phyloP scores from a whole-genome alignment of 1,140 invertebrate genomes.

The Dolichoris vasculosae region DNA sequence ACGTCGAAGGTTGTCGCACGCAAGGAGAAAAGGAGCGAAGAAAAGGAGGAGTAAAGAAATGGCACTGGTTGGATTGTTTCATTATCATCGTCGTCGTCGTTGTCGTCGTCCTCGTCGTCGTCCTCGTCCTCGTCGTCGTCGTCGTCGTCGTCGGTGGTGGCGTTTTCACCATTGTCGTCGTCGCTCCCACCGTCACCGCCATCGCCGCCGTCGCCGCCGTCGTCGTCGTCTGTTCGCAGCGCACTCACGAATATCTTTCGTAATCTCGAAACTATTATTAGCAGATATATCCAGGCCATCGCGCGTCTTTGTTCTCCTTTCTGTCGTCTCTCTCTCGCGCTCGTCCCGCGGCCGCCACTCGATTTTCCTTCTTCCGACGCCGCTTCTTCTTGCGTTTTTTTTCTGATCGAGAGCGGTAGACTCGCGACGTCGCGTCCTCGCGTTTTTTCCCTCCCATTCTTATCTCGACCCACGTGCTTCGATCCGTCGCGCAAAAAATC shows the following conservation, averaged over 20 bases:
- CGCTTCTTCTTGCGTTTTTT: not conserved
- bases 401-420: too few relatives aligned
- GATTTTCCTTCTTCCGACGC: not conserved
- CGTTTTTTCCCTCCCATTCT: not conserved
- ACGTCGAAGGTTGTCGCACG: not conserved
- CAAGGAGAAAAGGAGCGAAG: not conserved
- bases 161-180: too few relatives aligned
- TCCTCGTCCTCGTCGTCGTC: too few relatives aligned
- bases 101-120: too few relatives aligned
- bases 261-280: constrained; percentile 51
- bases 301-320: constrained; percentile 25
- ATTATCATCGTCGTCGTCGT: not conserved
- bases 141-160: too few relatives aligned
- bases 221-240: not conserved
- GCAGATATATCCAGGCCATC: constrained; percentile 47
- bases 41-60: not conserved
- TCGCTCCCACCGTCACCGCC: too few relatives aligned
- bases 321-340: not conserved
- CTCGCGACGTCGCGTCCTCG: not conserved
- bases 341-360: not conserved
- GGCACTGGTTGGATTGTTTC: constrained; percentile 7
- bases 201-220: constrained; percentile 1
- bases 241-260: constrained; percentile 45
- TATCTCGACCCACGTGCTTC: not conserved
- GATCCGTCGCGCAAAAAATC: not conserved